Evolutionary conservation across 2,888 invertebrate genomes (phyloP).

Genomic region (Amblyjoppa proteus): DNA sequence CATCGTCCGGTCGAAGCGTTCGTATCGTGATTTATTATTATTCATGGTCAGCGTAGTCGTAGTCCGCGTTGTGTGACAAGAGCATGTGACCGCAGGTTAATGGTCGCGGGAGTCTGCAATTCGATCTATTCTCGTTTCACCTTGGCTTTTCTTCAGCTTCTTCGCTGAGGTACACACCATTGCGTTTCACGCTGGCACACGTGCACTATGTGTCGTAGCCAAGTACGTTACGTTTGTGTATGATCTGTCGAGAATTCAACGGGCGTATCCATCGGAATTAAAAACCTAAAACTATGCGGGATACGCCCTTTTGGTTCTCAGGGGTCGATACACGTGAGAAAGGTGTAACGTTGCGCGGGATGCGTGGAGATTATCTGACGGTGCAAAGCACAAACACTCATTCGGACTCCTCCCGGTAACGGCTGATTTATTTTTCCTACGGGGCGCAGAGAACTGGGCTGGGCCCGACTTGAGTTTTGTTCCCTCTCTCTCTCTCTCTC

Average conservation of each 20-base stretch:
- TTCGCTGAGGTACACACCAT: not conserved
- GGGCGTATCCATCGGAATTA: not conserved
- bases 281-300: not conserved
- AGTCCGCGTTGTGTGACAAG: conserved; percentile 51
- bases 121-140: conserved; percentile 63
- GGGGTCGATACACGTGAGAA: conserved; percentile 29
- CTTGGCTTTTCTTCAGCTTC: conserved; percentile 33
- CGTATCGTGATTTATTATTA: conserved; percentile 75
- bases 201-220: not conserved
- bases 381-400: conserved; percentile 38
- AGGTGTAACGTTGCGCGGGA: conserved; percentile 41
- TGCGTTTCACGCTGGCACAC: not conserved
- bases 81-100: conserved; percentile 59
- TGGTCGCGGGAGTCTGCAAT: conserved; percentile 66
- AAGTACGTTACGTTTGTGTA: not conserved
- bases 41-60: conserved; percentile 65
- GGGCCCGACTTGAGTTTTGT: conserved; percentile 4
- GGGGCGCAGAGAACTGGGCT: not conserved
- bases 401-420: conserved; percentile 53
- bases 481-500: not conserved
- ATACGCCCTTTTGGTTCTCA: not conserved
- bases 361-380: conserved; percentile 66
- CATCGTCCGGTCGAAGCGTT: conserved; percentile 43
- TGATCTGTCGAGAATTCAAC: not conserved
- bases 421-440: conserved; percentile 46